Evolutionary conservation across 2,113 vertebrate genomes (phyloP).

Genomic region (Potamarius usumacintae): DNA sequence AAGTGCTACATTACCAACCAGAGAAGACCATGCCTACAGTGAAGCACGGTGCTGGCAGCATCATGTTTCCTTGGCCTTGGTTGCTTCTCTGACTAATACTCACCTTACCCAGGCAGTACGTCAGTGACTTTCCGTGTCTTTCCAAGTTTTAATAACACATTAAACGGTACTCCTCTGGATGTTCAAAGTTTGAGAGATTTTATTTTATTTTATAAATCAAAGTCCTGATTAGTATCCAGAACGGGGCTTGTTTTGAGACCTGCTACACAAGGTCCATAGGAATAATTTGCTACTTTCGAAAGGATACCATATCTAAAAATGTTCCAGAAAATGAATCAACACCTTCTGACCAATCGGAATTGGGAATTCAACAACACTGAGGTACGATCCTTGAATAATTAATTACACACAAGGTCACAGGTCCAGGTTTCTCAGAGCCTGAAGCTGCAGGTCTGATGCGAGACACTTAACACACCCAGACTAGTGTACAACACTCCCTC

Average conservation of each 20-base stretch:
- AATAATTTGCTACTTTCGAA: neutral
- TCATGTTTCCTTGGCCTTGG: neutral
- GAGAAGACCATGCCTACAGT: neutral
- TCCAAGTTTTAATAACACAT: neutral
- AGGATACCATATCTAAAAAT: too few species aligned
- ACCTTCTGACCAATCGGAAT: neutral
- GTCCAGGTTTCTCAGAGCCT: neutral
- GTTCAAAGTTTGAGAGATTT: neutral
- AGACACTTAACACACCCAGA: constrained; percentile 10
- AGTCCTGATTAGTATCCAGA: neutral
- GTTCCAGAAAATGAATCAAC: neutral
- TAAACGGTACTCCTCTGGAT: neutral
- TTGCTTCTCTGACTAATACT: neutral
- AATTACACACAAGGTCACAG: neutral
- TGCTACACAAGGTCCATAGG: neutral
- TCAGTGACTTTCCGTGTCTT: neutral
- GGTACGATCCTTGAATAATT: neutral
- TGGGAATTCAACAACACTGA: neutral
- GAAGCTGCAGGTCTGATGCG: constrained; percentile 1
- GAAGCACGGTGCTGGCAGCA: neutral
- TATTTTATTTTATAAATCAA: neutral
- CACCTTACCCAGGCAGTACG: neutral
- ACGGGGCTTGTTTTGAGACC: too few species aligned
- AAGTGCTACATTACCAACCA: neutral
- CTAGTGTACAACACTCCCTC: neutral